Base-by-base conservation (phyloP, 2,888 invertebrate species). In the Mythimna vitellina region DNA sequence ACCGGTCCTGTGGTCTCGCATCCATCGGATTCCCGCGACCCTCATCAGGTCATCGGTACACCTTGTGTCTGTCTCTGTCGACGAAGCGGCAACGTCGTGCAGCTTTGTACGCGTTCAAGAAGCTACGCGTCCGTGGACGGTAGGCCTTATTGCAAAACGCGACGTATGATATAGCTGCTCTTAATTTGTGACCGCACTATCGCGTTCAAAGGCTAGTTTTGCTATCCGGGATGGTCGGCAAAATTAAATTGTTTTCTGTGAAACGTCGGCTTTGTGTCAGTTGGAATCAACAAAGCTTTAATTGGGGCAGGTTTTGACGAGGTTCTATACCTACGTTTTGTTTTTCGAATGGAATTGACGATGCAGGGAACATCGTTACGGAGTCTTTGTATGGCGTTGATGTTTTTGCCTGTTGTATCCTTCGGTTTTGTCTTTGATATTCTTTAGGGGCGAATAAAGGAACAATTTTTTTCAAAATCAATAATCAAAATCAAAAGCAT, bases 271-370 rank as follows among this genome's bases (percentile, higher is more conserved):
- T 29, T 65, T 76, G 56, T 60, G 63, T n/a, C 67, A 38, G 67
- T 51, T 64, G 14, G 22, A 65, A 56, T 60, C 73, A 54, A 81
- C 80, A 80, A 70, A 71, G 71, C 49, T 49, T 65, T 79, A 71
- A 76, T 79, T 80, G 80, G 80, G 57, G 22, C 64, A 60, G 70
- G 65, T 53, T 66, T 74, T 38, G 75, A 20, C 46, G 38, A 22
- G 25, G 51, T 53, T 62, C 35, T 63, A 17, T 42, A 49, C 20
- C 61, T 46, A 32, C 20, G 69, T 63, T 51, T 58, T 54, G 62
- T 74, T 65, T 73, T 25, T 60, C n/a, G 64, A 73, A 56, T 61
- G 10, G 60, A 73, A 73, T 63, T 72, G 63, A 38, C 32, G 5
- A 51, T 71, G 42, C 42, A 61, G 4, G 7, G 49, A 32, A 77